Evolutionary conservation across 2,113 vertebrate species (phyloP).

Genomic region (Solea senegalensis): DNA sequence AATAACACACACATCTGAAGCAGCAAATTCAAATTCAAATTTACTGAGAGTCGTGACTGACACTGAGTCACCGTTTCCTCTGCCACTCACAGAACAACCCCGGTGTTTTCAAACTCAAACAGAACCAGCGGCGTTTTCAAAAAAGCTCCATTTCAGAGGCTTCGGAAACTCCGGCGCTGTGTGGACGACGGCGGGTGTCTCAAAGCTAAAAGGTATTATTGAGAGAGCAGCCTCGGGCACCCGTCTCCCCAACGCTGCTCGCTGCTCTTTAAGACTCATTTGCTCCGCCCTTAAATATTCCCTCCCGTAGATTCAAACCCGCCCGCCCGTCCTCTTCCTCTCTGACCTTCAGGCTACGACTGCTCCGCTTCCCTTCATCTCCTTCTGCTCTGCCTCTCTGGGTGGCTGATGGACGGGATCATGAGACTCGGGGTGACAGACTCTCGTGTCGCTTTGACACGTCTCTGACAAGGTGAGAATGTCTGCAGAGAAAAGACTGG

Average conservation of each 20-base stretch:
- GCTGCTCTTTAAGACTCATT: conserved; percentile 13
- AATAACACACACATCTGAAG: too few species aligned
- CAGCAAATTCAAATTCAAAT: too few species aligned
- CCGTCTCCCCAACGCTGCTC: not conserved
- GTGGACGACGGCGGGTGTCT: too few species aligned
- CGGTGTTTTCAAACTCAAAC: too few species aligned
- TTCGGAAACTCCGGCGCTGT: too few species aligned
- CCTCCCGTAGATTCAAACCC: conserved; percentile 15
- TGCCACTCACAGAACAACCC: too few species aligned
- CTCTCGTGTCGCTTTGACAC: conserved; percentile 49
- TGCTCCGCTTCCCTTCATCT: conserved; percentile 36
- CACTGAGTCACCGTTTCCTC: too few species aligned
- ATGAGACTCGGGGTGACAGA: conserved; percentile 29
- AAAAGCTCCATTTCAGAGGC: too few species aligned
- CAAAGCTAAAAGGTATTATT: too few species aligned
- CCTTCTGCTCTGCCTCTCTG: conserved; percentile 1
- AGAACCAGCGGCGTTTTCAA: too few species aligned
- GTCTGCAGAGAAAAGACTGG: conserved; percentile 35
- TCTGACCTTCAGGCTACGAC: conserved; percentile 43
- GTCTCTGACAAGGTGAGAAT: conserved; percentile 74
- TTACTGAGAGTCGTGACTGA: too few species aligned
- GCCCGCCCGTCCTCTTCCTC: conserved; percentile 15
- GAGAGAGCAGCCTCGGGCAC: not conserved
- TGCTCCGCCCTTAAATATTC: conserved; percentile 1
- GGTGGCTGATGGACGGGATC: conserved; percentile 59